These are phyloP conservation scores for Spodoptera exigua DNA, from an alignment of 2,888 invertebrate genomes.

Conservation along the genomic window DNA sequence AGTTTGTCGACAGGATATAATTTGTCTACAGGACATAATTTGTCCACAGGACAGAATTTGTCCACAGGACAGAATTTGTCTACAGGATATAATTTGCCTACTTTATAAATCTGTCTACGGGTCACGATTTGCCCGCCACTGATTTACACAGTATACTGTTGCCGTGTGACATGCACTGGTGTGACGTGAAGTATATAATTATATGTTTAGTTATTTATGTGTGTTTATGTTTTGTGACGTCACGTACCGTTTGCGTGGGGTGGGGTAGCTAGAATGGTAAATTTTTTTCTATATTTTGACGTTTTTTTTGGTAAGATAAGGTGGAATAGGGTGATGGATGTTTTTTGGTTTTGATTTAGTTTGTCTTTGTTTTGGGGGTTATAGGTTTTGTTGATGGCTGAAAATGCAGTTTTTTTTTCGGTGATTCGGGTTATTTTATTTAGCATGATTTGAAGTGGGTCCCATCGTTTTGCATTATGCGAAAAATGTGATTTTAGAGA, in stretches of 20 bases:
- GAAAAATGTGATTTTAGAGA: too few relatives aligned
- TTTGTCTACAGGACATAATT: too few relatives aligned
- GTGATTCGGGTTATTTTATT: too few relatives aligned
- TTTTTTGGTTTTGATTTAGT: neutral
- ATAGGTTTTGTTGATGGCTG: too few relatives aligned
- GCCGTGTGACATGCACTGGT: slow-evolving; percentile 22
- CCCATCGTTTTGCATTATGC: too few relatives aligned
- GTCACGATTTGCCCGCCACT: neutral
- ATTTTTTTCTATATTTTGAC: neutral
- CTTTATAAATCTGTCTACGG: too few relatives aligned
- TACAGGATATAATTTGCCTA: too few relatives aligned
- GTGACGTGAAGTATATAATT: slow-evolving; percentile 5
- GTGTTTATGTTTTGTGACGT: slow-evolving; percentile 45
- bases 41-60: too few relatives aligned
- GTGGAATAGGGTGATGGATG: neutral
- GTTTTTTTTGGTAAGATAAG: neutral
- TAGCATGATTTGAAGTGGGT: too few relatives aligned
- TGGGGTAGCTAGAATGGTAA: slow-evolving; percentile 9
- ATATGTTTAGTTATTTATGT: slow-evolving; percentile 37
- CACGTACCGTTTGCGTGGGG: slow-evolving; percentile 30
- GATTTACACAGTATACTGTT: neutral
- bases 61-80: too few relatives aligned
- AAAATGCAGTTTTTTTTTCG: too few relatives aligned
- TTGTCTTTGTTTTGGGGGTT: neutral
- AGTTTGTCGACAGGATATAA: too few relatives aligned